A percentile compares a stretch with the other conserved stretches of the same genome.
phyloP scores from a whole-genome alignment of 2,113 vertebrate genomes.

The Sphaerodactylus townsendi region DNA sequence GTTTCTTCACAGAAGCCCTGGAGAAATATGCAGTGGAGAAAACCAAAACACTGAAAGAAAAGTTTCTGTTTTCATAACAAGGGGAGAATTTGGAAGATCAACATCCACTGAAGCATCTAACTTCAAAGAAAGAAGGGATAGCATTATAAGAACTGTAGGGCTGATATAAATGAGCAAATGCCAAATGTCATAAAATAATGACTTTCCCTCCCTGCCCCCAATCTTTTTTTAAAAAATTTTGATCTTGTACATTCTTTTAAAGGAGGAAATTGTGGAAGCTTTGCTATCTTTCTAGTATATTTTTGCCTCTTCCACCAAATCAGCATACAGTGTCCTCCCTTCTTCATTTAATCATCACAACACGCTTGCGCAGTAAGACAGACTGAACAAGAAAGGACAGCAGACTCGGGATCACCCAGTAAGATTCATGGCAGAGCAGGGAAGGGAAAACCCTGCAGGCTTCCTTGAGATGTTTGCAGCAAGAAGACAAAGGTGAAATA shows the following conservation, averaged over 20 bases:
- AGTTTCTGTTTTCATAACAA: fast-evolving
- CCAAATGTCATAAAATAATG: neutral
- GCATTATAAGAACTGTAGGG: neutral
- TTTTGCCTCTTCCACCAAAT: too few species aligned
- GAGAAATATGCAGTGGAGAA: neutral
- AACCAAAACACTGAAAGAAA: neutral
- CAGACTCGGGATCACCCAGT: too few species aligned
- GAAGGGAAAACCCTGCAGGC: too few species aligned
- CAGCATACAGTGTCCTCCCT: too few species aligned
- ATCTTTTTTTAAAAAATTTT: neutral
- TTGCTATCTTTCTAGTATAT: too few species aligned
- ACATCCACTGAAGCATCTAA: neutral
- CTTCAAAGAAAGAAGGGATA: neutral
- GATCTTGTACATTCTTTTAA: neutral
- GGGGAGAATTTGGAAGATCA: neutral
- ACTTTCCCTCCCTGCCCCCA: too few species aligned
- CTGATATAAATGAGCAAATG: neutral
- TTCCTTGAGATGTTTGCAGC: too few species aligned
- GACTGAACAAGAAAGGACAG: too few species aligned
- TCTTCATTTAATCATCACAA: too few species aligned
- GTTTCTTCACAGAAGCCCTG: neutral
- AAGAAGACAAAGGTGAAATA: too few species aligned
- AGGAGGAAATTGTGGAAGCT: neutral
- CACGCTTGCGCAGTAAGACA: too few species aligned
- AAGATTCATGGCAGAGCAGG: too few species aligned